Evolutionary conservation across 2,113 vertebrate species (phyloP).

Genomic region (Stomatorhinus ivindoensis): DNA sequence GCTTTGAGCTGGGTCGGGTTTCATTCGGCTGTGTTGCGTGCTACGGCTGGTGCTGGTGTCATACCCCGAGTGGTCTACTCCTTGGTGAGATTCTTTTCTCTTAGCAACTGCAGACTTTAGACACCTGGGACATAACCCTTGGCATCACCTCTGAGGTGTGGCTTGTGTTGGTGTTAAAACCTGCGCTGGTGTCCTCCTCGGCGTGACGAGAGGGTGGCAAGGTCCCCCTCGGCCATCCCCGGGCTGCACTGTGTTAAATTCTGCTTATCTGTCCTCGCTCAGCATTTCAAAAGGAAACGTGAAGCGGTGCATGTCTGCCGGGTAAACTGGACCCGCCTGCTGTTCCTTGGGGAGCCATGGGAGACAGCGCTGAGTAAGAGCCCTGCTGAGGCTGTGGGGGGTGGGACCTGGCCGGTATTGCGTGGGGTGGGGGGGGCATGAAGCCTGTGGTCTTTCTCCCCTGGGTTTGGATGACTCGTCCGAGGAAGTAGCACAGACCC

Average conservation of each 20-base stretch:
- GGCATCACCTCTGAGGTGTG: neutral
- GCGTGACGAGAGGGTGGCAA: neutral
- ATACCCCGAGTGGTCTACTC: neutral
- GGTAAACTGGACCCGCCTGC: neutral
- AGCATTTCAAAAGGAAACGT: neutral
- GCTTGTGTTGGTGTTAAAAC: neutral
- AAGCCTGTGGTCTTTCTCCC: neutral
- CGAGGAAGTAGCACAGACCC: constrained; percentile 12
- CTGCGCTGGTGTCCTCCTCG: neutral
- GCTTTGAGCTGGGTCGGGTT: neutral
- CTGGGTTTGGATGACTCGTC: neutral
- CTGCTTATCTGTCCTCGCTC: neutral
- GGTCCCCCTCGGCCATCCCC: neutral
- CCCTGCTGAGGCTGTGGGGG: neutral
- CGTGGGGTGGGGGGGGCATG: neutral
- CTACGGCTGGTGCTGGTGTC: neutral
- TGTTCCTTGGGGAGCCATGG: neutral
- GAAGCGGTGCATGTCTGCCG: neutral
- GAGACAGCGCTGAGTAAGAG: neutral
- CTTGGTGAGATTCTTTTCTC: neutral
- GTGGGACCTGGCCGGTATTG: neutral
- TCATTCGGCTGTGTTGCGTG: neutral
- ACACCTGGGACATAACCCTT: neutral
- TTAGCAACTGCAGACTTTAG: neutral
- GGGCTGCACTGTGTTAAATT: neutral